phyloP scores from a whole-genome alignment of 2,888 invertebrate species.

The Endotricha flammealis region DNA sequence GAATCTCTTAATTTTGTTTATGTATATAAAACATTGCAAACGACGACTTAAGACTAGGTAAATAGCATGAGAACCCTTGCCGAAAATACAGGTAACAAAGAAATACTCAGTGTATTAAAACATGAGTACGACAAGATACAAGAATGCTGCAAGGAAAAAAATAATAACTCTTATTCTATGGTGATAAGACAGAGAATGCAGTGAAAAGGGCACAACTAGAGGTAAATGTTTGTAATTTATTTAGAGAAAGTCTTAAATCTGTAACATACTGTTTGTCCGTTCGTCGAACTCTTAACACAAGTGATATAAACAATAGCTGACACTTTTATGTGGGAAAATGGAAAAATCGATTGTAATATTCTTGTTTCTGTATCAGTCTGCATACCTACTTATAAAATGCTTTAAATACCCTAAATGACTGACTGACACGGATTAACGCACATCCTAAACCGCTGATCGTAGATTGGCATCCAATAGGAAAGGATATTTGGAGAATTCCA shows the following conservation, averaged over 20 bases:
- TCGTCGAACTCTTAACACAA: too few species aligned
- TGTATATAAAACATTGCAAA: background rate
- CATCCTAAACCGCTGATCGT: too few species aligned
- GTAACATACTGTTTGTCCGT: conserved; percentile 23
- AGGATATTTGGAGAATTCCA: too few species aligned
- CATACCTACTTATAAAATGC: too few species aligned
- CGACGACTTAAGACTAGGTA: conserved; percentile 30
- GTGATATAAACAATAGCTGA: too few species aligned
- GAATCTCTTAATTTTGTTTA: too few species aligned
- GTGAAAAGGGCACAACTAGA: background rate
- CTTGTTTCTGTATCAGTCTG: too few species aligned
- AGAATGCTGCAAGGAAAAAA: conserved; percentile 13
- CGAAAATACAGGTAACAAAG: conserved; percentile 39
- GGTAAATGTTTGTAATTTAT: conserved; percentile 22
- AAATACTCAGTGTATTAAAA: conserved; percentile 32
- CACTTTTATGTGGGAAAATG: too few species aligned
- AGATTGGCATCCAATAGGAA: too few species aligned
- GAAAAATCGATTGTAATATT: too few species aligned
- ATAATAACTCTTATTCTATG: conserved; percentile 12
- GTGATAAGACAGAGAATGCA: conserved; percentile 14
- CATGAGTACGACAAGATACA: conserved; percentile 21
- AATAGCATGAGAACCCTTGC: conserved; percentile 23
- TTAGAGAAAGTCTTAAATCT: conserved; percentile 28
- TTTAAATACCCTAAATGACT: too few species aligned
- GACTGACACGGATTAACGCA: too few species aligned